Percentiles rank a stretch among this genome's conserved stretches.
phyloP scores from a whole-genome alignment of 2,797 vertebrate genomes.

The Mormyrops boulengeri region DNA sequence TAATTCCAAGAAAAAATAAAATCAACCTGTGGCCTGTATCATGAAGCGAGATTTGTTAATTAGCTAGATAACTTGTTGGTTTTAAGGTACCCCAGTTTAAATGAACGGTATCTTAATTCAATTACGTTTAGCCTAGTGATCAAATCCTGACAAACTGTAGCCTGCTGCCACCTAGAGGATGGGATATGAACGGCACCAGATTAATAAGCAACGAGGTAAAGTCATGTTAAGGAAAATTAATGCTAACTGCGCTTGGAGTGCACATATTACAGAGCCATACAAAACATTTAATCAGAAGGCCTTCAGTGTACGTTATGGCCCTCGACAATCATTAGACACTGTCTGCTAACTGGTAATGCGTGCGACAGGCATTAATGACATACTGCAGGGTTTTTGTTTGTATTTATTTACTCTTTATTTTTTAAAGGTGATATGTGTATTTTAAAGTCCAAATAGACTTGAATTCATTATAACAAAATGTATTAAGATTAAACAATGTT shows the following conservation, averaged over 20 bases:
- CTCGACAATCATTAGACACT: neutral
- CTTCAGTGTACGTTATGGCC: neutral
- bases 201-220: neutral
- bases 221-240: neutral
- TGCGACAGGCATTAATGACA: neutral
- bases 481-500: neutral
- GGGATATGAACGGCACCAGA: neutral
- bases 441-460: neutral
- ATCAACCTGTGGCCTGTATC: neutral
- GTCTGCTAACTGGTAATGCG: neutral
- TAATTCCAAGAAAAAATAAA: neutral
- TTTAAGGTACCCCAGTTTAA: neutral
- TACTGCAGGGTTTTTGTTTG: neutral
- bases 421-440: neutral
- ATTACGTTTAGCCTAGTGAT: neutral
- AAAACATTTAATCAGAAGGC: neutral
- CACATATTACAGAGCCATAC: neutral
- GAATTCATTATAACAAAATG: neutral
- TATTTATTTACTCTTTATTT: neutral
- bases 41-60: neutral
- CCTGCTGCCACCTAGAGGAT: neutral
- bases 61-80: neutral
- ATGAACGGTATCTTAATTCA: neutral
- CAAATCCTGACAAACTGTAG: neutral
- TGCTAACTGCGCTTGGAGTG: neutral